Base-by-base conservation (phyloP, 1,140 invertebrate species). In the Elysia chlorotica region DNA sequence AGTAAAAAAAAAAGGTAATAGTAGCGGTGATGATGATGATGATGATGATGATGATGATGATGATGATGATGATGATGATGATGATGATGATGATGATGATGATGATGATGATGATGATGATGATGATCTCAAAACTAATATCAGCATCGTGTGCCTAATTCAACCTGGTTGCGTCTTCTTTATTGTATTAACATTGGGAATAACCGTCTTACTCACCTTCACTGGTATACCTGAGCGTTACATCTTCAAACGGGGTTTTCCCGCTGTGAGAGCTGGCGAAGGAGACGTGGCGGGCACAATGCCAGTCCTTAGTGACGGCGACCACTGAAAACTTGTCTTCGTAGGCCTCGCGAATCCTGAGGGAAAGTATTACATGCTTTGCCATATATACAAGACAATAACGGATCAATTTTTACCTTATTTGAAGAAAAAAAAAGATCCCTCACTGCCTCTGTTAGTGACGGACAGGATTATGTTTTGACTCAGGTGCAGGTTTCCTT, bases 241-340 rank as follows among this genome's bases (percentile, higher is more conserved):
- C 41, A 48, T 14, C 41, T 14, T 48, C 41, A 10, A 48, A n/a
- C 10, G n/a, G 10, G 41, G 10, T 48, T 48, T 48, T 48, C 41
- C 41, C 41, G 10, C 10, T 10, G 59, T 83, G 81, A 61, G 81
- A 74, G 28, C 79, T 81, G 4, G 78, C 81, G 74, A 84, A 84
- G 3, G 82, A 84, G 31, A 84, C 77, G 67, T 82, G 81, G 56
- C 81, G 65, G n/a, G 19, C 19, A 67, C 77, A 81, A 56, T 84
- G 82, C 80, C 80, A 84, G 63, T 84, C 82, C 66, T 82, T 77
- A 3, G 78, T 74, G 14, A 84, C 72, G 41, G 80, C 76, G 25
- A 82, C 81, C 76, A 80, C 10, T 14, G 41, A 48, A n/a, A 48
- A 48, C 41, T 14, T 10, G 10, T n/a, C 41, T 14, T n/a, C 41